Conservation (phyloP, 2,888 invertebrate species). For the Yponomeuta malinellus region DNA sequence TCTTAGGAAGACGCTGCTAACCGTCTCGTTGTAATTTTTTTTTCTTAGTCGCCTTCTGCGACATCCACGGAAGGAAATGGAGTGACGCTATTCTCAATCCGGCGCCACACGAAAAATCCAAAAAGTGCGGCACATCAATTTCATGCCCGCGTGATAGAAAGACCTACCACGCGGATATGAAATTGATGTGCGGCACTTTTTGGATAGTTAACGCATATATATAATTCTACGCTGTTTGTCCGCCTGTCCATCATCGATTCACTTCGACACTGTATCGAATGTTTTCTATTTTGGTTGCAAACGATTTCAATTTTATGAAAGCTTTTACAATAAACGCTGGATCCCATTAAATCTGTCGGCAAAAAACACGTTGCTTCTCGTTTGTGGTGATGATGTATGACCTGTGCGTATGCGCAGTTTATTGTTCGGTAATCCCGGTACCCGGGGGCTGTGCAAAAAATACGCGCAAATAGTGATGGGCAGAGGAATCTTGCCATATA, state of each 20-base stretch:
- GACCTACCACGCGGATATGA: not conserved
- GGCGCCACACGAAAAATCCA: no score
- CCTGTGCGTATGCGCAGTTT: conserved; percentile 47
- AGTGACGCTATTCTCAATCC: no score
- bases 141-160: not conserved
- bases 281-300: conserved; percentile 2
- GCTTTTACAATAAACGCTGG: conserved; percentile 46
- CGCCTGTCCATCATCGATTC: conserved; percentile 7
- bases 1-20: no score
- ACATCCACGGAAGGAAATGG: no score
- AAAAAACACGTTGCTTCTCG: conserved; percentile 49
- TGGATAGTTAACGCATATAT: not conserved
- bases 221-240: not conserved
- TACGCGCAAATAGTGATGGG: conserved; percentile 23
- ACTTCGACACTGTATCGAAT: conserved; percentile 4
- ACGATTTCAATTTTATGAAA: conserved; percentile 25
- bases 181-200: not conserved
- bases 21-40: no score
- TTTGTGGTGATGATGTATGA: conserved; percentile 57
- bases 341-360: conserved; percentile 60
- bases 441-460: conserved; percentile 53
- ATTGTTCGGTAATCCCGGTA: conserved; percentile 61
- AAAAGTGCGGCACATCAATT: no score
- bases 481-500: not conserved
- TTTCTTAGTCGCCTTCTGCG: no score